Evolutionary conservation across 2,888 invertebrate genomes (phyloP).

Genomic region (Tenthredo livida): DNA sequence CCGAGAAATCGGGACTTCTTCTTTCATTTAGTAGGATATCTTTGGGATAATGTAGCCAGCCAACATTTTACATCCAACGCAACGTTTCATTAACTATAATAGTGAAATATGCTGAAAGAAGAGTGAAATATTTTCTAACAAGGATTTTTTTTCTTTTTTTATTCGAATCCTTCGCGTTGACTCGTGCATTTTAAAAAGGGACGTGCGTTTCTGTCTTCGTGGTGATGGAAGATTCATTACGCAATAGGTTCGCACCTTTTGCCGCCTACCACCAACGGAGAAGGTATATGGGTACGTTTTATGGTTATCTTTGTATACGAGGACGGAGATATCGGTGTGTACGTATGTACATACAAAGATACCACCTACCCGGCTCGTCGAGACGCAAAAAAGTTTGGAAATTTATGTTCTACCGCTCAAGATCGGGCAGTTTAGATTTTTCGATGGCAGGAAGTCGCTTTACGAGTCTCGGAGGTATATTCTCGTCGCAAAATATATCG

Average conservation of each 20-base stretch:
- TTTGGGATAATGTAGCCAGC: slow-evolving; percentile 37
- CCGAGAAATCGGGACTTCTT: slow-evolving; percentile 20
- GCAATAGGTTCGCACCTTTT: slow-evolving; percentile 53
- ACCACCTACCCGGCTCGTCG: slow-evolving; percentile 37
- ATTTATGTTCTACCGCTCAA: slow-evolving; percentile 46
- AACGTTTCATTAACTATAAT: not conserved
- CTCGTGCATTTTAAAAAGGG: slow-evolving; percentile 43
- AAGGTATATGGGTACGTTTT: slow-evolving; percentile 15
- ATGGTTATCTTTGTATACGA: slow-evolving; percentile 19
- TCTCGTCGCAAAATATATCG: slow-evolving; percentile 67
- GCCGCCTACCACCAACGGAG: slow-evolving; percentile 36
- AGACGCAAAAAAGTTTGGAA: slow-evolving; percentile 31
- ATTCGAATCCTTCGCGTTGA: not conserved
- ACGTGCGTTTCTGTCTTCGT: slow-evolving; percentile 20
- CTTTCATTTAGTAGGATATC: slow-evolving; percentile 41
- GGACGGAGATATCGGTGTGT: not conserved
- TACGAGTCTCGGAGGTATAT: slow-evolving; percentile 67
- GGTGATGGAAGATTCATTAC: slow-evolving; percentile 52
- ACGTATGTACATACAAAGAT: not conserved
- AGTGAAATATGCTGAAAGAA: not conserved
- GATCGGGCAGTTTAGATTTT: slow-evolving; percentile 53
- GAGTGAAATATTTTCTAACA: not conserved
- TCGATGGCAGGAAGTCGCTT: slow-evolving; percentile 67
- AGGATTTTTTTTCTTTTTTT: not conserved
- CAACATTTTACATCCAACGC: not conserved